Evolutionary conservation across 2,888 invertebrate genomes (phyloP).

Genomic region (Prosapia bicincta): DNA sequence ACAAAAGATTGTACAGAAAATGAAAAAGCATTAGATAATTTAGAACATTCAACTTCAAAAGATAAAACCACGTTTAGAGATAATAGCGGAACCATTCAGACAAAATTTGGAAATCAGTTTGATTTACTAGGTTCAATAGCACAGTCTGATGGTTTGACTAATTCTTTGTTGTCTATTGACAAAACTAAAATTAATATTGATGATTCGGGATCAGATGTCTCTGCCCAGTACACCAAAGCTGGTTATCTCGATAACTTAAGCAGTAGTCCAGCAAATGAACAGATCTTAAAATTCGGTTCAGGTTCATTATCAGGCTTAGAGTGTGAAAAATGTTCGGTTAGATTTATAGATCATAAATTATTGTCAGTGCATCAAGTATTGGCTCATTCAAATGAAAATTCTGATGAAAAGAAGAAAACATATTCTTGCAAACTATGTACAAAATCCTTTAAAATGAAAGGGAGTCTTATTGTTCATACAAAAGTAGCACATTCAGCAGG

Average conservation of each 20-base stretch:
- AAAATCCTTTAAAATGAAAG: constrained; percentile 77
- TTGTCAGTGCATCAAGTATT: constrained; percentile 71
- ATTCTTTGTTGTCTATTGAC: neutral
- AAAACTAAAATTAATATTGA: neutral
- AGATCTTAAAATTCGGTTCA: neutral
- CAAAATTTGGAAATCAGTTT: neutral
- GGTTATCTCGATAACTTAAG: neutral
- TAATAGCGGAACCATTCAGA: neutral
- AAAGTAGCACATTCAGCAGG: constrained; percentile 70
- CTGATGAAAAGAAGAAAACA: constrained; percentile 46
- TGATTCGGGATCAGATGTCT: neutral
- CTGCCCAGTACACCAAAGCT: neutral
- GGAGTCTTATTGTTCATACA: constrained; percentile 76
- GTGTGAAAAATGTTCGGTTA: constrained; percentile 69
- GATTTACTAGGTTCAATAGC: neutral
- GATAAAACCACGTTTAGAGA: neutral
- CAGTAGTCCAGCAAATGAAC: neutral
- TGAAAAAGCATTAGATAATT: neutral
- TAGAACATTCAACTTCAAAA: neutral
- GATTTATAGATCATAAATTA: constrained; percentile 66
- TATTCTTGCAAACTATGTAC: constrained; percentile 74
- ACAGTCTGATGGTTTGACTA: neutral
- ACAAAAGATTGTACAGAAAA: neutral
- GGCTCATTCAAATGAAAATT: constrained; percentile 54
- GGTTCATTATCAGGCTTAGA: constrained; percentile 13